Evolutionary conservation across 2,888 invertebrate genomes (phyloP), one percentile per base, ranked within the genome.

Genomic region (Stramonita haemastoma): DNA sequence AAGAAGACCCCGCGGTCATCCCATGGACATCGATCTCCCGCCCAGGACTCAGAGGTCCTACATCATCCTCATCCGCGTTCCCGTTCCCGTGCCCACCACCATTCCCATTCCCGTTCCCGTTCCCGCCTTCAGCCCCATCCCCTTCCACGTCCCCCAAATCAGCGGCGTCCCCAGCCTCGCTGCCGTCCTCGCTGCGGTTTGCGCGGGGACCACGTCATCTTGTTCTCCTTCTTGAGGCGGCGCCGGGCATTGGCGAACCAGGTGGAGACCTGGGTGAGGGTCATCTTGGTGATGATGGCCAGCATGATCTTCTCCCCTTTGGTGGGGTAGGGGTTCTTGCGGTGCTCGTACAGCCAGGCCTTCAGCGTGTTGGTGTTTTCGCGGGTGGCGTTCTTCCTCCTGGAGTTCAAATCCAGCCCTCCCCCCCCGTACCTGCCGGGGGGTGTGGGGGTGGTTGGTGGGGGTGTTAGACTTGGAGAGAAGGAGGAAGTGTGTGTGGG

Each of bases 341-440:
- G 98, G 97, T 99, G 98, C 96, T 99, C 99, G 96, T 98, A 98
- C 89, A 99, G 97, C 99, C 99, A 99, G 92, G 99, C 98, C 96
- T 99, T 99, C 89, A 99, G 97, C 85, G 99, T 99, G 91, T 98
- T 98, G 90, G 99, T 99, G 46, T 99, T 99, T 96, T 99, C 99
- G 91, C 99, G 97, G 84, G 99, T 99, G 85, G 99, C 99, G 96
- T 99, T 99, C 97, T 99, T 99, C 93, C 99, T 97, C 93, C 99
- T 97, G 81, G 99, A 98, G 96, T 99, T 99, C 96, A 99, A 97
- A 96, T 99, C 99, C 73, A 95, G 91, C 22, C 94, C 94, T 22
- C 94, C 94, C 22, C 81, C 83, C 89, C 85, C 85, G 85, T 85
- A 85, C 85, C 85, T 85, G 73, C 29, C 85, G 88, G 88, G 88